Conservation (phyloP, 2,113 vertebrate genomes). For the Equus quagga region DNA sequence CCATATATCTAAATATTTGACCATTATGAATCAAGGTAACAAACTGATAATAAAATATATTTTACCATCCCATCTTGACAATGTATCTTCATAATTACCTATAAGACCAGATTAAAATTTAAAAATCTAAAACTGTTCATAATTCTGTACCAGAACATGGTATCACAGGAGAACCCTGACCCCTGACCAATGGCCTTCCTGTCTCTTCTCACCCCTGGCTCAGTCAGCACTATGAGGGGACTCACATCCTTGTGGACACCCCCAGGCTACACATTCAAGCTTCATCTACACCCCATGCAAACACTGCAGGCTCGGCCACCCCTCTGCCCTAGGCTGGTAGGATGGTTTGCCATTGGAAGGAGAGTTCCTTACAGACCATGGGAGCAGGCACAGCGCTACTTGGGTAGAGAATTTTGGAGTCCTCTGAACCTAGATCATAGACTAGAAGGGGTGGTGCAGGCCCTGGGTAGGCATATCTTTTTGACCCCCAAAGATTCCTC, state of each 20-base stretch:
- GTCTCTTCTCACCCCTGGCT: neutral
- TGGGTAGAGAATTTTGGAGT: neutral
- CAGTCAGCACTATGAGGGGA: neutral
- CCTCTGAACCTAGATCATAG: neutral
- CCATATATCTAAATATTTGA: neutral
- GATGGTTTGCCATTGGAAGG: neutral
- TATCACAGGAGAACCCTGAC: neutral
- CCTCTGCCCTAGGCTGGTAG: neutral
- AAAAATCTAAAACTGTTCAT: neutral
- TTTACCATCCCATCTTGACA: neutral
- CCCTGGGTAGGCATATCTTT: neutral
- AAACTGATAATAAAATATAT: neutral
- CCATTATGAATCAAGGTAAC: neutral
- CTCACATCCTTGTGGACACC: neutral
- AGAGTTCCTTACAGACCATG: neutral
- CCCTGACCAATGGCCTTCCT: neutral
- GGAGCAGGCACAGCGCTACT: neutral
- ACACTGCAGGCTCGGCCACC: fast-evolving
- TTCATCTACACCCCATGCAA: neutral
- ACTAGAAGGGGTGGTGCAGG: neutral
- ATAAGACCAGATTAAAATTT: neutral
- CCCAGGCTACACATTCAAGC: neutral
- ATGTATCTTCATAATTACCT: neutral
- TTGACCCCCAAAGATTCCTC: neutral
- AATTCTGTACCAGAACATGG: neutral